Evolutionary conservation across 2,888 invertebrate genomes (phyloP).

Genomic region (Torymus tubicola): DNA sequence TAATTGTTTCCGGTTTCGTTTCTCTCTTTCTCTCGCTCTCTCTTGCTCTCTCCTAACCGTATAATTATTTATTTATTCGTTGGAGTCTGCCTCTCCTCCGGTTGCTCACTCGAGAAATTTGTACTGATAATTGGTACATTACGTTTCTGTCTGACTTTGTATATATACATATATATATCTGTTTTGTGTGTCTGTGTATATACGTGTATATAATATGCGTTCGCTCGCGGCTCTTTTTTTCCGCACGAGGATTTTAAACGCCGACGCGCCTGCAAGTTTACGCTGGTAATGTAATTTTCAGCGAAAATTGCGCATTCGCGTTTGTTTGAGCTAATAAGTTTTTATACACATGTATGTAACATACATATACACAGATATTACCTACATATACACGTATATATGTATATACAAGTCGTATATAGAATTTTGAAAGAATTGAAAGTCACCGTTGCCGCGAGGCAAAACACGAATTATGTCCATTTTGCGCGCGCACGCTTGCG

Average conservation of each 20-base stretch:
- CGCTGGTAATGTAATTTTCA: slow-evolving; percentile 14
- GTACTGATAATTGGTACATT: slow-evolving; percentile 14
- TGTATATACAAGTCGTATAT: too few relatives aligned
- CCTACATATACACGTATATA: too few relatives aligned
- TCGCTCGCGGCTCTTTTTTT: not conserved
- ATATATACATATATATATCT: too few relatives aligned
- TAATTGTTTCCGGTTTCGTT: slow-evolving; percentile 14
- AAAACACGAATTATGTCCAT: too few relatives aligned
- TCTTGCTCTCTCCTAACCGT: too few relatives aligned
- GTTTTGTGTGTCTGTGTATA: too few relatives aligned
- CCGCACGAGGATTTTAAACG: not conserved
- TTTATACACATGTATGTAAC: not conserved
- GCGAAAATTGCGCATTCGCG: slow-evolving; percentile 23
- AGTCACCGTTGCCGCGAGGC: too few relatives aligned
- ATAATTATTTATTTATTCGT: slow-evolving; percentile 34
- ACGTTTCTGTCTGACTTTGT: too few relatives aligned
- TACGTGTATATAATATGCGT: too few relatives aligned
- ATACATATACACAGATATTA: too few relatives aligned
- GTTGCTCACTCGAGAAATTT: slow-evolving; percentile 7
- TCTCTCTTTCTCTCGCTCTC: too few relatives aligned
- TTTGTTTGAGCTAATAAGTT: slow-evolving; percentile 27
- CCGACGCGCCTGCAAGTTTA: not conserved
- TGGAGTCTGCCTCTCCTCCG: not conserved
- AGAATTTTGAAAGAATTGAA: too few relatives aligned
- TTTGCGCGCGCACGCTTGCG: not conserved